Evolutionary conservation across 2,113 vertebrate genomes (phyloP).

Genomic region (Mustelus asterias): DNA sequence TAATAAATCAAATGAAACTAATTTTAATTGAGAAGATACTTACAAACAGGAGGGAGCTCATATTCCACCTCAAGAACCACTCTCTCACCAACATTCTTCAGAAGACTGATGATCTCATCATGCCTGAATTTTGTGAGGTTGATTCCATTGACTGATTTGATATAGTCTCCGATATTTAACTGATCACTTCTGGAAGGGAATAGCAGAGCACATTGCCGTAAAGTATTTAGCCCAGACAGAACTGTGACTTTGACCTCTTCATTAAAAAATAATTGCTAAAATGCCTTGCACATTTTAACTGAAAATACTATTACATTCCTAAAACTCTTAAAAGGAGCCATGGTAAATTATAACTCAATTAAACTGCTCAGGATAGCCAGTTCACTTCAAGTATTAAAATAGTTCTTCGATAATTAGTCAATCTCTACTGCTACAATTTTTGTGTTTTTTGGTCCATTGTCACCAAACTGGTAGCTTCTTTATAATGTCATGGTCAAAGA

Average conservation of each 20-base stretch:
- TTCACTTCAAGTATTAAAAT: neutral
- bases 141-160: slow-evolving; percentile 95
- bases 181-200: slow-evolving; percentile 80
- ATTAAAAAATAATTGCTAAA: neutral
- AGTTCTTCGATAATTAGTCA: neutral
- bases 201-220: neutral
- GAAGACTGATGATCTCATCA: slow-evolving; percentile 93
- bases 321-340: neutral
- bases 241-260: neutral
- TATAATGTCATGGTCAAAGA: neutral
- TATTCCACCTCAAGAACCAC: slow-evolving; percentile 95
- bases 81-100: slow-evolving; percentile 93
- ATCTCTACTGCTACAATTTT: neutral
- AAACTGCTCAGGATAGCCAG: neutral
- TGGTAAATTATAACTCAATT: neutral
- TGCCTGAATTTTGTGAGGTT: slow-evolving; percentile 94
- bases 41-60: slow-evolving; percentile 87
- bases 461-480: neutral
- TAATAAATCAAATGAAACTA: too few relatives aligned
- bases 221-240: neutral
- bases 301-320: neutral
- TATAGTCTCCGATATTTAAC: slow-evolving; percentile 93
- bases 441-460: neutral
- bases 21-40: slow-evolving; percentile 53
- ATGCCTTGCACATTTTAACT: neutral